A percentile compares a stretch with the other conserved stretches of the same genome.
Evolutionary conservation across 1,140 invertebrate genomes (phyloP).

Genomic region (Hypothenemus hampei): DNA sequence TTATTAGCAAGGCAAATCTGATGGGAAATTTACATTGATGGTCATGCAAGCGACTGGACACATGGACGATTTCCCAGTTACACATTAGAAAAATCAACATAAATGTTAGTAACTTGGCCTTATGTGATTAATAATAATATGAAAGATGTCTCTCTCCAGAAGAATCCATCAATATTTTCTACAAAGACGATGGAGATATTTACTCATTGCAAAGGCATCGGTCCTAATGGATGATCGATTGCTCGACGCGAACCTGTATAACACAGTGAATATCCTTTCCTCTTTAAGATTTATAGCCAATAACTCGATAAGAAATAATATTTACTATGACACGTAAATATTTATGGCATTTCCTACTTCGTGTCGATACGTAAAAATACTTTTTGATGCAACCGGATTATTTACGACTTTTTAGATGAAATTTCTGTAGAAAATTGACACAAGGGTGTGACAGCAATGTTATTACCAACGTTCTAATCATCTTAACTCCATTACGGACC

Average conservation of each 20-base stretch:
- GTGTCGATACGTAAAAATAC: constrained; percentile 9
- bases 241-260: constrained; percentile 3
- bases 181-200: constrained; percentile 9
- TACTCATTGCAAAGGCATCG: constrained; percentile 1
- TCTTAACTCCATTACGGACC: too few species aligned
- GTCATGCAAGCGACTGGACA: constrained; percentile 4
- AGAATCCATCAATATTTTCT: neutral
- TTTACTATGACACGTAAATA: constrained; percentile 19
- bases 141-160: too few species aligned
- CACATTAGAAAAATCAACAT: too few species aligned
- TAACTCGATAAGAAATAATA: constrained; percentile 18
- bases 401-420: too few species aligned
- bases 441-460: too few species aligned
- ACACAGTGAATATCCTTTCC: constrained; percentile 11
- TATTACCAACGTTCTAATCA: too few species aligned
- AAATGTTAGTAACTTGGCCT: too few species aligned
- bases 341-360: constrained; percentile 15
- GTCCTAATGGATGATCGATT: constrained; percentile 7
- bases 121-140: too few species aligned
- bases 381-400: constrained; percentile 4
- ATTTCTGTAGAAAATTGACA: too few species aligned
- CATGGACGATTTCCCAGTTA: too few species aligned
- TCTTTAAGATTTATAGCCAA: constrained; percentile 15
- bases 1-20: constrained; percentile 18
- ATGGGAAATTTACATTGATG: constrained; percentile 18